Percentiles rank a stretch among this genome's conserved stretches.
phyloP scores from a whole-genome alignment of 2,888 invertebrate genomes.

The Euphydryas editha region DNA sequence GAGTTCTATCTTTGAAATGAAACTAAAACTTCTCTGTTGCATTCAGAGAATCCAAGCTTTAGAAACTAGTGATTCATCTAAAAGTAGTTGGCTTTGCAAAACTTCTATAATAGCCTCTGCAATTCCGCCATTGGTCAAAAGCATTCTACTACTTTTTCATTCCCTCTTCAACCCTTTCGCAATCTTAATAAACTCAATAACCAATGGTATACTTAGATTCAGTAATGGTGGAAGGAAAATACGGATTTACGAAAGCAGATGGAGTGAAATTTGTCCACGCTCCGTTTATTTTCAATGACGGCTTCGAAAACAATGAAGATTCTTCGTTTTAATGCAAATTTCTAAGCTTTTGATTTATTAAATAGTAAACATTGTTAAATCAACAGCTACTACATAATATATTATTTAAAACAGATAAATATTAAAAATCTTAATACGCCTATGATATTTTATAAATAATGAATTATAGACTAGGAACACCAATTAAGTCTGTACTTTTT shows the following conservation, averaged over 20 bases:
- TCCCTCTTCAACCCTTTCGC: slow-evolving; percentile 28
- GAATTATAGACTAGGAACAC: neutral
- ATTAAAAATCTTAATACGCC: too few relatives aligned
- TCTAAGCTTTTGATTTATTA: slow-evolving; percentile 24
- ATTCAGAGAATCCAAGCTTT: slow-evolving; percentile 35
- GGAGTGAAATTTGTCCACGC: slow-evolving; percentile 32
- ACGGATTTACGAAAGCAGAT: slow-evolving; percentile 27
- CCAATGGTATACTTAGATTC: slow-evolving; percentile 40
- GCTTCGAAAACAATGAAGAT: slow-evolving; percentile 42
- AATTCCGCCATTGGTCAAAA: slow-evolving; percentile 43
- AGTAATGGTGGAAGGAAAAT: slow-evolving; percentile 37
- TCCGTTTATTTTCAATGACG: slow-evolving; percentile 39
- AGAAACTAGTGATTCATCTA: slow-evolving; percentile 42
- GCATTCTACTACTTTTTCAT: slow-evolving; percentile 35
- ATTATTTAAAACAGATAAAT: neutral
- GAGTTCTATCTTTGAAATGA: slow-evolving; percentile 16
- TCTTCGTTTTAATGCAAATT: slow-evolving; percentile 27
- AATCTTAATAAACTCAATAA: slow-evolving; percentile 44
- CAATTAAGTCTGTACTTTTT: neutral
- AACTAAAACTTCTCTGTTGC: slow-evolving; percentile 32
- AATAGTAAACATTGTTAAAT: slow-evolving; percentile 9
- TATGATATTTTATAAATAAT: neutral
- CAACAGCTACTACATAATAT: neutral
- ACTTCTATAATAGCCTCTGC: slow-evolving; percentile 45
- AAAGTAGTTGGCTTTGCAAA: slow-evolving; percentile 42